Evolutionary conservation across 2,113 vertebrate genomes (phyloP).

Genomic region (Cyanoliseus patagonus): DNA sequence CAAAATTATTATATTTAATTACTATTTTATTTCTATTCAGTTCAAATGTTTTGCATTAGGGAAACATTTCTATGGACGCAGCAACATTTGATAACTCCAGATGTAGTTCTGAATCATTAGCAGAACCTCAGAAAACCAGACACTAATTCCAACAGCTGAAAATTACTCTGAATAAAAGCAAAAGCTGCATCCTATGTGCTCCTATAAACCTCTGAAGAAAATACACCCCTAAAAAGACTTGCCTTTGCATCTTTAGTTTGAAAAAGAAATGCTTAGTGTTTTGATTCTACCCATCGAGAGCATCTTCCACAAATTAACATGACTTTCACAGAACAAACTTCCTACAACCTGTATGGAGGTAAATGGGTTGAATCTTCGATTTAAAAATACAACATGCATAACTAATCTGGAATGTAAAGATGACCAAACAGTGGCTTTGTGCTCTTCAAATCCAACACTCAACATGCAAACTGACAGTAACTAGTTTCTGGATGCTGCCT

Average conservation of each 20-base stretch:
- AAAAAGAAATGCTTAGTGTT: background rate
- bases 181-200: background rate
- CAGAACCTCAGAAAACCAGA: slow-evolving; percentile 14
- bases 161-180: background rate
- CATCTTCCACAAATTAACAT: background rate
- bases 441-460: background rate
- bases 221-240: background rate
- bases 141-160: slow-evolving; percentile 20
- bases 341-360: background rate
- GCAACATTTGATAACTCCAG: slow-evolving; percentile 33
- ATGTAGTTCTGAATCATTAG: slow-evolving; percentile 19
- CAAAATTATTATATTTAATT: slow-evolving; percentile 49
- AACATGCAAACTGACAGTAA: rapidly evolving
- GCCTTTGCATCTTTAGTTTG: background rate
- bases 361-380: rapidly evolving
- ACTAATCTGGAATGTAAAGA: background rate
- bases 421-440: background rate
- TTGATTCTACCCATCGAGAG: background rate
- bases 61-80: slow-evolving; percentile 2
- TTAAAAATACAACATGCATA: background rate
- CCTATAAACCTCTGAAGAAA: slow-evolving; percentile 2
- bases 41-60: slow-evolving; percentile 2
- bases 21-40: slow-evolving; percentile 37
- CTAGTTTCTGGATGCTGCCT: background rate
- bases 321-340: background rate